Base-by-base conservation (phyloP, 2,888 invertebrate genomes). In the Eledone cirrhosa region DNA sequence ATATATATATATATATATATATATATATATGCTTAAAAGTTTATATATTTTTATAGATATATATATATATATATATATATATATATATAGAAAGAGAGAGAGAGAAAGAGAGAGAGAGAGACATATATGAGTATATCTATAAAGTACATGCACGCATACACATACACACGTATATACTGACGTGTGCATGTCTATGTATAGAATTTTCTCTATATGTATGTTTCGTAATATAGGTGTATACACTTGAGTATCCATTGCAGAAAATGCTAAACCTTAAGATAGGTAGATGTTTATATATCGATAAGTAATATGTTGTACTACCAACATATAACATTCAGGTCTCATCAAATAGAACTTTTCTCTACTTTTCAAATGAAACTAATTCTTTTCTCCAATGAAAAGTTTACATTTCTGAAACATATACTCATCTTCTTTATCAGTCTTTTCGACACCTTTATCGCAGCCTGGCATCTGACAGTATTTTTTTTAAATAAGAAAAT, bases 81-180 rank as follows among this genome's bases (percentile, higher is more conserved):
- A 19, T 16, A 27, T 27, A 72, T 65, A 2, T 41, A 72, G 22
- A 41, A n/a, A n/a, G n/a, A n/a, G n/a, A n/a, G n/a, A n/a, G n/a
- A n/a, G n/a, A n/a, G n/a, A n/a, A n/a, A n/a, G n/a, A n/a, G n/a
- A n/a, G n/a, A n/a, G n/a, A n/a, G n/a, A n/a, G n/a, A 53, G 1
- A 31, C 2, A 74, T 53, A n/a, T 27, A 59, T 29, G n/a, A 4
- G n/a, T 27, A 75, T 31, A 29, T 31, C 0, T 47, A 47, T 31
- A 74, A 14, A 4, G 33, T 16, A 27, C n/a, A 72, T 65, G 1
- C 22, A 72, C 13, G 22, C 41, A 41, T 63, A 29, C 75, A 53
- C 63, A 67, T 69, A 77, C 29, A 48, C 67, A 77, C 48, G n/a
- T 69, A 65, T 77, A 27, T 53, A 67, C 41, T 5, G 19, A 41